Conservation (phyloP, 2,888 invertebrate genomes). For the Caradrina kadenii region DNA sequence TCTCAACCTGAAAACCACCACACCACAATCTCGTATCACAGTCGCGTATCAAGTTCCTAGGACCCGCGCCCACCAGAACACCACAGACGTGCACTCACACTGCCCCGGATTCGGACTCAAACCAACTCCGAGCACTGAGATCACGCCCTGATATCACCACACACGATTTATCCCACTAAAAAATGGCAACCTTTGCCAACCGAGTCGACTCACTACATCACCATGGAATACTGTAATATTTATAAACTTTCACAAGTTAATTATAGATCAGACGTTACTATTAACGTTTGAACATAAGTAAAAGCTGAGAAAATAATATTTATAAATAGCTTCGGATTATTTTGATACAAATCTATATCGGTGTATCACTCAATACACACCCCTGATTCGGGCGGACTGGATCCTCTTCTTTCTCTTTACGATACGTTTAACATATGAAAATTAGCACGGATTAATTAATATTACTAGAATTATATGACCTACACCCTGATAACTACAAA, state of each 20-base stretch:
- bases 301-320: constrained; percentile 91
- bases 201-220: constrained; percentile 83
- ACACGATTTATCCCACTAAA: constrained; percentile 85
- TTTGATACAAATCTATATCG: constrained; percentile 90
- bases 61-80: constrained; percentile 50
- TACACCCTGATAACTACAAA: constrained; percentile 91
- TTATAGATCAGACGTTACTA: constrained; percentile 90
- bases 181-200: constrained; percentile 89
- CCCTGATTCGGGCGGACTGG: constrained; percentile 88
- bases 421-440: constrained; percentile 83
- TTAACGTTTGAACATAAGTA: constrained; percentile 90
- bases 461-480: constrained; percentile 88
- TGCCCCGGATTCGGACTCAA: constrained; percentile 62
- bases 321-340: constrained; percentile 91
- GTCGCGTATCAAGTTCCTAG: constrained; percentile 50
- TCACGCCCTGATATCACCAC: constrained; percentile 86
- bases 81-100: constrained; percentile 65
- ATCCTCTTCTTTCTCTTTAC: constrained; percentile 87
- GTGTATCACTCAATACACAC: constrained; percentile 90
- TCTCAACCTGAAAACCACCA: constrained; percentile 87
- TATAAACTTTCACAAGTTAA: constrained; percentile 90
- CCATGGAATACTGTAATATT: constrained; percentile 89
- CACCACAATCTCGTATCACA: constrained; percentile 63
- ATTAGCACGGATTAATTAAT: constrained; percentile 86
- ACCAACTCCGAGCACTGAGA: constrained; percentile 67